These are phyloP conservation scores for Monopterus albus DNA, from an alignment of 2,113 vertebrate genomes.

Conservation along the genomic window DNA sequence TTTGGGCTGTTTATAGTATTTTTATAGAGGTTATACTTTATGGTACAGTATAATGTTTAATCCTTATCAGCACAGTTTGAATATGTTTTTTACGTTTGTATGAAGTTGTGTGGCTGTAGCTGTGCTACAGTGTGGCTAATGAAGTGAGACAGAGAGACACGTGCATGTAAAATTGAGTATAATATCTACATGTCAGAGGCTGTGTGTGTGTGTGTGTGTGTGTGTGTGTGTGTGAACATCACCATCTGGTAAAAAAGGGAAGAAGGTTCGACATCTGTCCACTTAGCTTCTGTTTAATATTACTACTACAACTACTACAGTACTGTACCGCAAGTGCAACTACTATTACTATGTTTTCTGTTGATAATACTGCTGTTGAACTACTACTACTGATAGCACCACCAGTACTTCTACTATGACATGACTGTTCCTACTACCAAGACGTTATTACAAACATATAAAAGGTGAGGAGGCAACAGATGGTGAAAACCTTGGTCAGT, in stretches of 20 bases:
- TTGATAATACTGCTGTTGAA: too few relatives aligned
- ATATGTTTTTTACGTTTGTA: too few relatives aligned
- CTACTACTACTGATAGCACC: not conserved
- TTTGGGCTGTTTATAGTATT: too few relatives aligned
- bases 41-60: too few relatives aligned
- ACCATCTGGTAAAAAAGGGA: conserved; percentile 35
- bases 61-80: not conserved
- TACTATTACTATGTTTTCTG: not conserved
- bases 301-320: not conserved
- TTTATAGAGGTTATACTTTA: too few relatives aligned
- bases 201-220: not conserved
- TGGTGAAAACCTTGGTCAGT: too few relatives aligned
- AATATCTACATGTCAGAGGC: conserved; percentile 31
- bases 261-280: conserved; percentile 28
- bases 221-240: not conserved
- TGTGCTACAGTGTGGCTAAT: not conserved
- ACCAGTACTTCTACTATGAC: too few relatives aligned
- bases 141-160: not conserved
- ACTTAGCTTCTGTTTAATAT: conserved; percentile 2
- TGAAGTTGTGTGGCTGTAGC: not conserved
- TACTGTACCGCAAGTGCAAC: not conserved
- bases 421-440: too few relatives aligned
- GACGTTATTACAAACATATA: too few relatives aligned
- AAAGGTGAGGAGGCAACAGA: too few relatives aligned
- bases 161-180: not conserved